These are phyloP conservation scores for Sebastes steindachneri DNA, from an alignment of 2,797 vertebrate genomes.

Conservation along the genomic window DNA sequence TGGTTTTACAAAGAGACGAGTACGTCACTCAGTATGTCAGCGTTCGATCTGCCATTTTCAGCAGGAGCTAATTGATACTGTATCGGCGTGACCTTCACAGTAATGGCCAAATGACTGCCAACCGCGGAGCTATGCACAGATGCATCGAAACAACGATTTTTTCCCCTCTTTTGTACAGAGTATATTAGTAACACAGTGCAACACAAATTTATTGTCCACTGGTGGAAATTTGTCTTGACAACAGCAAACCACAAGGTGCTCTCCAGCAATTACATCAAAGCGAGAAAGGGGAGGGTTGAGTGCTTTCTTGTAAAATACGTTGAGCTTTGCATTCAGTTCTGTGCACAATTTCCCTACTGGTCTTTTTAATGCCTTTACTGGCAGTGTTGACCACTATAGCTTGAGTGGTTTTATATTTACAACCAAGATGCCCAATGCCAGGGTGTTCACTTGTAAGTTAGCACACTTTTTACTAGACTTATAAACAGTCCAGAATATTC, in stretches of 20 bases:
- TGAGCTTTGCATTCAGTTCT: not conserved
- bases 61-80: constrained; percentile 4
- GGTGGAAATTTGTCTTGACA: not conserved
- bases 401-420: not conserved
- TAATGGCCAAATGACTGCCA: not conserved
- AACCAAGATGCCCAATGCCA: not conserved
- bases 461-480: not conserved
- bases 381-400: not conserved
- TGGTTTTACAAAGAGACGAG: constrained; percentile 25
- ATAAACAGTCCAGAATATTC: not conserved
- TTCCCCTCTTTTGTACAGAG: not conserved
- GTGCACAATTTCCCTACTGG: not conserved
- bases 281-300: not conserved
- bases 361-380: not conserved
- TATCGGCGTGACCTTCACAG: constrained; percentile 16
- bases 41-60: not conserved
- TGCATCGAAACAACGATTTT: not conserved
- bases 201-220: not conserved
- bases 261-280: too few species aligned
- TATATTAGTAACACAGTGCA: not conserved
- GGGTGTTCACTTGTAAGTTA: not conserved
- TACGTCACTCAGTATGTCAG: not conserved
- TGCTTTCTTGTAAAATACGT: not conserved
- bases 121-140: not conserved
- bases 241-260: not conserved